These are phyloP conservation scores for Rhaphigaster nebulosa DNA, from an alignment of 2,888 invertebrate genomes.

Conservation along the genomic window DNA sequence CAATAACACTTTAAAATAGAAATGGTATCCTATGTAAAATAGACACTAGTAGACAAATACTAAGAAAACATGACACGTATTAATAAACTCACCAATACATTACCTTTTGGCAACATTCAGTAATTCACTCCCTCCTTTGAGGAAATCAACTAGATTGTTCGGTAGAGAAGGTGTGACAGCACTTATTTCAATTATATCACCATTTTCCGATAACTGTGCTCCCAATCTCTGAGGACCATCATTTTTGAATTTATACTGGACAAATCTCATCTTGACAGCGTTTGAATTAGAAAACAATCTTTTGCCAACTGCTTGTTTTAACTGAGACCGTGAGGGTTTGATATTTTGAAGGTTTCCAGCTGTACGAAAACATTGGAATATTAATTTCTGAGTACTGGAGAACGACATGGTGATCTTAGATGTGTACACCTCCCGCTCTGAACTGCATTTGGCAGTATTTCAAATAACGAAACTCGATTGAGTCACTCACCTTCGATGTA, in stretches of 20 bases:
- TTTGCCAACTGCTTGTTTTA: slow-evolving; percentile 31
- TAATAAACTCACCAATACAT: slow-evolving; percentile 61
- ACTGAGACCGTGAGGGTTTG: background rate
- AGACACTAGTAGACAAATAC: background rate
- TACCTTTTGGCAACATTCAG: slow-evolving; percentile 74
- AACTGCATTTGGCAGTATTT: background rate
- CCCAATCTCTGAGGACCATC: slow-evolving; percentile 78
- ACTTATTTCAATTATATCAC: slow-evolving; percentile 78
- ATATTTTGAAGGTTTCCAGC: slow-evolving; percentile 6
- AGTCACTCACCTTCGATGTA: slow-evolving; percentile 32
- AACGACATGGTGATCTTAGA: background rate
- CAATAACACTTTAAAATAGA: slow-evolving; percentile 70
- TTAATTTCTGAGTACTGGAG: background rate
- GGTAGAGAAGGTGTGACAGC: slow-evolving; percentile 73
- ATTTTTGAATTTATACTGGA: slow-evolving; percentile 77
- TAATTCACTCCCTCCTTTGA: slow-evolving; percentile 70
- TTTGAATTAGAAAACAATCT: slow-evolving; percentile 58
- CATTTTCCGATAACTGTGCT: slow-evolving; percentile 75
- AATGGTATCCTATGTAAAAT: background rate
- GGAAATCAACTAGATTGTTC: slow-evolving; percentile 72
- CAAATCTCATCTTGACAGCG: slow-evolving; percentile 75
- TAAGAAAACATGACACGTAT: background rate
- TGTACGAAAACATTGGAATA: slow-evolving; percentile 34
- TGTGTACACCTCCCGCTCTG: background rate
- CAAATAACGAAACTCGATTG: slow-evolving; percentile 26